Conservation (phyloP, 1,140 invertebrate genomes). For the Brachionus manjavacas region DNA sequence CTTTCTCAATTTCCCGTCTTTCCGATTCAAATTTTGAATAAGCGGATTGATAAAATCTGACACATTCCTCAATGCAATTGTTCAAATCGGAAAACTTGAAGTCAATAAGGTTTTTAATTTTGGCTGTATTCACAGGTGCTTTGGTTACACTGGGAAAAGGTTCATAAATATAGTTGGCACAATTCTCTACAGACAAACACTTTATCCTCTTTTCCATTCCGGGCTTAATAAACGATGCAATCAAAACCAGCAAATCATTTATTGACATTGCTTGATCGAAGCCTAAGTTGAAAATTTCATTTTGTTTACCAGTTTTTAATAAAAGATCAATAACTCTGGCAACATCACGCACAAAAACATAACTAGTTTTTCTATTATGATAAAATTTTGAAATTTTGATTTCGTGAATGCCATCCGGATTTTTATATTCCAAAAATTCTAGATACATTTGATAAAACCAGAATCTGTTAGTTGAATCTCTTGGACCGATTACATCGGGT, state of each 20-base stretch:
- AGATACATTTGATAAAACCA: constrained; percentile 61
- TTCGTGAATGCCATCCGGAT: constrained; percentile 47
- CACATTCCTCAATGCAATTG: constrained; percentile 51
- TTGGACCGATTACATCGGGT: constrained; percentile 59
- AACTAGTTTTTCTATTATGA: constrained; percentile 52
- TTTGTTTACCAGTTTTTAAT: constrained; percentile 45
- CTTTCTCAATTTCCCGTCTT: constrained; percentile 45
- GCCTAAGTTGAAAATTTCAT: constrained; percentile 57
- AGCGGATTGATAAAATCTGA: constrained; percentile 55
- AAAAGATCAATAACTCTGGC: constrained; percentile 51
- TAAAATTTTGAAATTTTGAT: constrained; percentile 52
- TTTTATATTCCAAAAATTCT: constrained; percentile 47
- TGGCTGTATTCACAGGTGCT: constrained; percentile 55
- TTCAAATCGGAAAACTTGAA: constrained; percentile 55
- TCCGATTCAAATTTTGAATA: constrained; percentile 46
- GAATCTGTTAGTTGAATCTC: constrained; percentile 59
- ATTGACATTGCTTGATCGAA: constrained; percentile 49
- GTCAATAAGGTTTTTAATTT: constrained; percentile 50
- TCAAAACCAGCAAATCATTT: constrained; percentile 47
- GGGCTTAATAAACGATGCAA: constrained; percentile 47
- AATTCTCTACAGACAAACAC: constrained; percentile 45
- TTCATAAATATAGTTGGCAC: constrained; percentile 42
- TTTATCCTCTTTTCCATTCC: constrained; percentile 40
- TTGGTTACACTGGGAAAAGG: constrained; percentile 58
- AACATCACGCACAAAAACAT: constrained; percentile 59